Evolutionary conservation across 2,797 vertebrate genomes (phyloP).

Genomic region (Cottoperca gobio): DNA sequence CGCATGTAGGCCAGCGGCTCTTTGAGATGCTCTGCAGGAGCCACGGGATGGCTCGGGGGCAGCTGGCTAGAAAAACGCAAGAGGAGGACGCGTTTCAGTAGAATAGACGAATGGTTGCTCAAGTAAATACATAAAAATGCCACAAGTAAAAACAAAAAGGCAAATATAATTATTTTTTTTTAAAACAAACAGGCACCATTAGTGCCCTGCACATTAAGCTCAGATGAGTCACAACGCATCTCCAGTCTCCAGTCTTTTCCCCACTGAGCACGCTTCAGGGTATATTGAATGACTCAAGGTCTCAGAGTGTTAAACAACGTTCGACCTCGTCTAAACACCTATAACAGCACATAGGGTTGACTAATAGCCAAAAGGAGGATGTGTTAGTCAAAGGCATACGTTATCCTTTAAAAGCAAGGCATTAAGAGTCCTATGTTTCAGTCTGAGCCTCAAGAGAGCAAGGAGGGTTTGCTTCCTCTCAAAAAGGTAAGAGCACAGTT

Average conservation of each 20-base stretch:
- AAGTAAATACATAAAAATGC: slow-evolving; percentile 6
- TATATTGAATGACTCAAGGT: slow-evolving; percentile 59
- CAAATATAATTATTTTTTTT: background rate
- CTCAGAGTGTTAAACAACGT: slow-evolving; percentile 55
- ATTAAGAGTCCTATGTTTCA: slow-evolving; percentile 9
- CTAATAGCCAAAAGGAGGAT: slow-evolving; percentile 36
- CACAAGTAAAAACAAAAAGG: slow-evolving; percentile 12
- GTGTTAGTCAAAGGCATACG: slow-evolving; percentile 53
- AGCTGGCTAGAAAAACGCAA: slow-evolving; percentile 85
- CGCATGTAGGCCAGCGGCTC: slow-evolving; percentile 97
- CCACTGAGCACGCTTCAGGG: slow-evolving; percentile 23
- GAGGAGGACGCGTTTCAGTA: background rate
- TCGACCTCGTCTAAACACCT: slow-evolving; percentile 69
- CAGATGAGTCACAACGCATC: slow-evolving; percentile 41
- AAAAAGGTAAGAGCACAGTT: slow-evolving; percentile 3
- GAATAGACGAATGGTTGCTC: background rate
- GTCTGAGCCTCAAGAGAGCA: slow-evolving; percentile 17
- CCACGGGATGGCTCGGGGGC: slow-evolving; percentile 85
- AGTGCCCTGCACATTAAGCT: background rate
- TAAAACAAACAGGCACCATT: slow-evolving; percentile 12
- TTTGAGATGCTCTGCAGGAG: slow-evolving; percentile 94
- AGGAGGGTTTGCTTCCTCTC: background rate
- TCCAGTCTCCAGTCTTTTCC: background rate
- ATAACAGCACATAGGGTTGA: slow-evolving; percentile 48
- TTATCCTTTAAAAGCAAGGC: slow-evolving; percentile 45